These are phyloP conservation scores for Periparus ater DNA, from an alignment of 2,797 vertebrate genomes.

Conservation along the genomic window DNA sequence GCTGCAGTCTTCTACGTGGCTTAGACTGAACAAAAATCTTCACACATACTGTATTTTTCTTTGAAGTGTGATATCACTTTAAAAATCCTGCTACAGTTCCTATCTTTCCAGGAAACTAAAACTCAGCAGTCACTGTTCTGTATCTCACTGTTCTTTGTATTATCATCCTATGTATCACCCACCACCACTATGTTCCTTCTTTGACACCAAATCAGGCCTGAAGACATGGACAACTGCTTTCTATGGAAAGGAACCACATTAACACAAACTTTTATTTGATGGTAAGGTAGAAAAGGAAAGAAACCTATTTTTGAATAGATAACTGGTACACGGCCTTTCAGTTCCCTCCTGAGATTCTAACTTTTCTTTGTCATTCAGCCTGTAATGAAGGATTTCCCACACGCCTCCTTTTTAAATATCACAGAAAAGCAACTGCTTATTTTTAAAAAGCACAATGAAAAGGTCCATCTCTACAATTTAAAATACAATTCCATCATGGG, in stretches of 20 bases:
- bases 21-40: neutral
- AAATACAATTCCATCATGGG: neutral
- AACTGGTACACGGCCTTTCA: neutral
- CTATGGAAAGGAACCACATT: neutral
- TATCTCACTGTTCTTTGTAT: neutral
- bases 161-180: neutral
- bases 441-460: neutral
- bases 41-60: neutral
- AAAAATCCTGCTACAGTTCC: neutral
- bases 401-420: neutral
- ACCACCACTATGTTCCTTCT: neutral
- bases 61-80: neutral
- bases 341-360: neutral
- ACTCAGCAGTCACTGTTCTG: neutral
- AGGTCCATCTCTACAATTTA: neutral
- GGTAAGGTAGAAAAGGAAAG: neutral
- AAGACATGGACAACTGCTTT: neutral
- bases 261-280: neutral
- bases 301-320: neutral
- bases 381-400: neutral
- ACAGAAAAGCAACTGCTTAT: neutral
- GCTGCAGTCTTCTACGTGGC: accelerated
- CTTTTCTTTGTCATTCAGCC: neutral
- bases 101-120: neutral
- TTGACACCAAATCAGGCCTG: neutral